phyloP scores from a whole-genome alignment of 2,113 vertebrate species.

The Lathamus discolor region DNA sequence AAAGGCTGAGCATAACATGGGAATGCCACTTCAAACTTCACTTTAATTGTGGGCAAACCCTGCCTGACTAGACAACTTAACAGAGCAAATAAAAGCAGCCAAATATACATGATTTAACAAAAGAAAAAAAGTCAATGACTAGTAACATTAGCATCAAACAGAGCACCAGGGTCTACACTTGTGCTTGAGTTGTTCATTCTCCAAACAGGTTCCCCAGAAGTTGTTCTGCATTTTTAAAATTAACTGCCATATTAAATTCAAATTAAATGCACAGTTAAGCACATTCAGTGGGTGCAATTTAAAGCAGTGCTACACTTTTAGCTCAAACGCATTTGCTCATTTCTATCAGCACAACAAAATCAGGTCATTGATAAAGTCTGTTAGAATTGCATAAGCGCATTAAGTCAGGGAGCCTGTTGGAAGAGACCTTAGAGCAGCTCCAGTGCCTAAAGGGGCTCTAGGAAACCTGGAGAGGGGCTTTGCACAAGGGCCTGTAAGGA shows the following conservation, averaged over 20 bases:
- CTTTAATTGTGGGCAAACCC: not conserved
- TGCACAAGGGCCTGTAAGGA: no score
- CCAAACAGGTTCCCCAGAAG: not conserved
- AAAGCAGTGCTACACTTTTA: not conserved
- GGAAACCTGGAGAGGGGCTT: no score
- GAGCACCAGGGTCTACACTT: not conserved
- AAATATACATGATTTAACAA: not conserved
- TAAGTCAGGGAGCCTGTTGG: accelerated
- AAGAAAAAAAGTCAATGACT: not conserved
- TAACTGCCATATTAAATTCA: not conserved
- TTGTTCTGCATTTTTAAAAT: not conserved
- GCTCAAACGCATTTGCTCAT: not conserved
- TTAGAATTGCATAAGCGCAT: accelerated
- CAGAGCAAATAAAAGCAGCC: not conserved
- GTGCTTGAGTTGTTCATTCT: not conserved
- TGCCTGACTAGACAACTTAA: not conserved
- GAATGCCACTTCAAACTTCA: not conserved
- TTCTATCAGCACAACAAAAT: not conserved
- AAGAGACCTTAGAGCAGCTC: not conserved
- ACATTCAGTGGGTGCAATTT: not conserved
- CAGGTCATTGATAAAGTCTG: not conserved
- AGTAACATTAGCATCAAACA: not conserved
- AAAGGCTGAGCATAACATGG: not conserved
- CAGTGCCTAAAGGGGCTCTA: no score
- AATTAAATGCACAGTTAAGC: not conserved